These are phyloP conservation scores for Melangyna quadrimaculata DNA, from an alignment of 2,888 invertebrate species.

Conservation along the genomic window DNA sequence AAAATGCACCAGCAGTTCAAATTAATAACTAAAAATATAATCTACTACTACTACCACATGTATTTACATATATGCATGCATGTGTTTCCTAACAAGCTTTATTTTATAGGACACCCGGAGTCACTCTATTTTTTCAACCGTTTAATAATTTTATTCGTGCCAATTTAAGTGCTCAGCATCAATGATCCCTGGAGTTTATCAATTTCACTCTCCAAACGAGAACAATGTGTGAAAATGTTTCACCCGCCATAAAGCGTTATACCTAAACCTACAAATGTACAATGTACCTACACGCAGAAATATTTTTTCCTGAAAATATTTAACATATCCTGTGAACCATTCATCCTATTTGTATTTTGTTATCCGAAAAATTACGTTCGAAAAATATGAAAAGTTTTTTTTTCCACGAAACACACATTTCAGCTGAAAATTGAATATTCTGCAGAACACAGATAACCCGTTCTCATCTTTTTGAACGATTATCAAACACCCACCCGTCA, in stretches of 20 bases:
- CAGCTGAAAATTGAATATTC: not conserved
- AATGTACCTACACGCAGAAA: too few relatives aligned
- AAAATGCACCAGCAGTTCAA: not conserved
- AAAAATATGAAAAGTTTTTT: not conserved
- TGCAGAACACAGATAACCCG: not conserved
- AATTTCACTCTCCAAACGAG: not conserved
- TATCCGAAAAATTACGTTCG: not conserved
- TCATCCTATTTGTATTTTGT: not conserved
- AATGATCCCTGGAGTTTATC: not conserved
- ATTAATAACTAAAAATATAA: not conserved
- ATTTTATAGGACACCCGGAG: not conserved
- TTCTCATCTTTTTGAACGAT: not conserved
- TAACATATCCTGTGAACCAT: not conserved
- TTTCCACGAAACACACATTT: not conserved
- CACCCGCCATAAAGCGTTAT: not conserved
- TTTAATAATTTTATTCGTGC: not conserved
- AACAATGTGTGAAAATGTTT: not conserved
- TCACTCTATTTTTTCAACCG: not conserved
- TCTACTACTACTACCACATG: too few relatives aligned
- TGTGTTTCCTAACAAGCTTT: not conserved
- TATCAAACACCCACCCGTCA: not conserved
- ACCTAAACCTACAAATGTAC: too few relatives aligned
- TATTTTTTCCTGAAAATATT: not conserved
- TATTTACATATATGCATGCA: too few relatives aligned
- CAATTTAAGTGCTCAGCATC: conserved; percentile 1